These are phyloP conservation scores for Machimus rusticus DNA, from an alignment of 2,888 invertebrate genomes.

Conservation along the genomic window DNA sequence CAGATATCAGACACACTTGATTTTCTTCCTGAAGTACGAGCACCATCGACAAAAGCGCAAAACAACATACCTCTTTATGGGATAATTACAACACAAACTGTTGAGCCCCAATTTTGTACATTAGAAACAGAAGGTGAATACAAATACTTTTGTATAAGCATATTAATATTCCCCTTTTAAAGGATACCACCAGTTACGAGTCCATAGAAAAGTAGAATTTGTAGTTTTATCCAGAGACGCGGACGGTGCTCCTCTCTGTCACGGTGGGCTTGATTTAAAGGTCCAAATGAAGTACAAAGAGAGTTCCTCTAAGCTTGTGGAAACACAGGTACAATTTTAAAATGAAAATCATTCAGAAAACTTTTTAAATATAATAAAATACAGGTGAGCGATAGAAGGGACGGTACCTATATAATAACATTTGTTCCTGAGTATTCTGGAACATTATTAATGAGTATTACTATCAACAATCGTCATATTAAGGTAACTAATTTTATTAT, in stretches of 20 bases:
- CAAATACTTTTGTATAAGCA: conserved; percentile 3
- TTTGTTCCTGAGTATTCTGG: conserved; percentile 73
- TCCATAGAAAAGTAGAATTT: conserved; percentile 70
- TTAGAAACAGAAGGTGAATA: conserved; percentile 63
- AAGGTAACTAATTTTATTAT: conserved; percentile 63
- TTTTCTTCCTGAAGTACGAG: conserved; percentile 66
- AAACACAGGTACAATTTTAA: conserved; percentile 63
- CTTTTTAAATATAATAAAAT: neutral
- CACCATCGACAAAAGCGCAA: conserved; percentile 60
- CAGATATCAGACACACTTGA: conserved; percentile 65
- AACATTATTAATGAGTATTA: conserved; percentile 69
- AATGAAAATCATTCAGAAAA: neutral
- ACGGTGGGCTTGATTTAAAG: conserved; percentile 71
- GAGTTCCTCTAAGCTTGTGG: conserved; percentile 62
- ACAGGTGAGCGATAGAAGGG: conserved; percentile 67
- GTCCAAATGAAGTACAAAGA: conserved; percentile 67
- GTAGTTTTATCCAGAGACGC: conserved; percentile 70
- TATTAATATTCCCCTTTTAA: conserved; percentile 63
- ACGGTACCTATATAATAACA: conserved; percentile 71
- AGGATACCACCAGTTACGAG: conserved; percentile 65
- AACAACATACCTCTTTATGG: conserved; percentile 66
- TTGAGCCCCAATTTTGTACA: conserved; percentile 69
- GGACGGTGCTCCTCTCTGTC: conserved; percentile 70
- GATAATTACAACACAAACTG: conserved; percentile 70
- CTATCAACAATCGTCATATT: conserved; percentile 71